Base-by-base conservation (phyloP, 1,140 invertebrate genomes). In the Lepidurus packardi region DNA sequence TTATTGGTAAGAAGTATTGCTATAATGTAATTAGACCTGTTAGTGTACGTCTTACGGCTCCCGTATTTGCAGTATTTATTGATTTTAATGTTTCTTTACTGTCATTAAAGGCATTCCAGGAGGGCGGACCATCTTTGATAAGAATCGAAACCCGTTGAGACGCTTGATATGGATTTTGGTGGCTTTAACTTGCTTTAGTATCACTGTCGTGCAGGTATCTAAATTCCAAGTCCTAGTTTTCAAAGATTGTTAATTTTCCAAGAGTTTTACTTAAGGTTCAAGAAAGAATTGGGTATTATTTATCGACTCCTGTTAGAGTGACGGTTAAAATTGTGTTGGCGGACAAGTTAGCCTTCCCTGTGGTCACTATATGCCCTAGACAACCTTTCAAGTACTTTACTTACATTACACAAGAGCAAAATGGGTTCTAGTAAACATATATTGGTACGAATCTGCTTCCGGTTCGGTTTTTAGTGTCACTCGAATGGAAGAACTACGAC, bases 301-400 rank as follows among this genome's bases (percentile, higher is more conserved):
- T 77, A 25, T 41, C 75, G 16, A 77, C 75, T 42, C 75, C 75
- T 47, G 24, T 42, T 9, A 45, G 43, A 43, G 44, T 77, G 21
- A 44, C 43, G 16, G 43, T 77, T 21, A 77, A 77, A 6, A 47
- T 77, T n/a, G 75, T 47, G 41, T 24, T 45, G 24, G 47, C 75
- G 10, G 75, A 77, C n/a, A 7, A 34, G 6, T 44, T 77, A 47
- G 41, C 47, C 2, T 77, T 77, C 24, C 75, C 75, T 9, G 16
- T 42, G 16, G 75, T 77, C 10, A 77, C 75, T 13, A 25, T 77
- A 25, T 77, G 75, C 41, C 43, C 43, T 8, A 34, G 75, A 16
- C 9, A 41, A 77, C 75, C 75, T 25, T 77, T 77, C 75, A 77
- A 77, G 75, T 77, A 77, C 45, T 1, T 21, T 77, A 77, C 45